These are phyloP conservation scores for Acanthiza pusilla DNA, from an alignment of 2,797 vertebrate genomes.

Conservation along the genomic window DNA sequence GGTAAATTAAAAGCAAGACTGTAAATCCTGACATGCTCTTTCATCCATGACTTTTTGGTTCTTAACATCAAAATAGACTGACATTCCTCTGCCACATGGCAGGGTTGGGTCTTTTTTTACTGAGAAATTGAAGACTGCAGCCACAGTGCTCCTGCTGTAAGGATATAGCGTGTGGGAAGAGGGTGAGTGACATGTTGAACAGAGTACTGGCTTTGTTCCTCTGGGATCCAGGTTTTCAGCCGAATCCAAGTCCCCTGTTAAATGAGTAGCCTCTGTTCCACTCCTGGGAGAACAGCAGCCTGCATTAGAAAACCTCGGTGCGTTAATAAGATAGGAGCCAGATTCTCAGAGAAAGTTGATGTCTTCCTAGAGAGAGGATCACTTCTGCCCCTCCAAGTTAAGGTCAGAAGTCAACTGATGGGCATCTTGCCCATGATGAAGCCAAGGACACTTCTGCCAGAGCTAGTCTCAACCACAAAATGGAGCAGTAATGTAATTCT, in stretches of 20 bases:
- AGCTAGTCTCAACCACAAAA: neutral
- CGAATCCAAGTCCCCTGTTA: neutral
- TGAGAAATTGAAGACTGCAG: slow-evolving; percentile 42
- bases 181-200: neutral
- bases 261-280: neutral
- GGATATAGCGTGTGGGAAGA: neutral
- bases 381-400: neutral
- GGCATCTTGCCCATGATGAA: neutral
- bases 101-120: slow-evolving; percentile 28
- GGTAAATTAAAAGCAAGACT: slow-evolving; percentile 45
- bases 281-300: slow-evolving; percentile 9
- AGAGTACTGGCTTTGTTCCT: slow-evolving; percentile 36
- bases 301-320: neutral
- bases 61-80: slow-evolving; percentile 36
- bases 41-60: slow-evolving; percentile 27
- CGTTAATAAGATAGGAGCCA: slow-evolving; percentile 23
- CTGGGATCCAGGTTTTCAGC: slow-evolving; percentile 39
- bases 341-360: slow-evolving; percentile 33
- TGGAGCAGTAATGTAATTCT: neutral
- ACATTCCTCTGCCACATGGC: slow-evolving; percentile 14
- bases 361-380: neutral
- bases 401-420: neutral
- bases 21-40: slow-evolving; percentile 25
- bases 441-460: neutral
- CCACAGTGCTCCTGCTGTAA: neutral